phyloP scores from a whole-genome alignment of 1,140 invertebrate species.

The Grapholita molesta region DNA sequence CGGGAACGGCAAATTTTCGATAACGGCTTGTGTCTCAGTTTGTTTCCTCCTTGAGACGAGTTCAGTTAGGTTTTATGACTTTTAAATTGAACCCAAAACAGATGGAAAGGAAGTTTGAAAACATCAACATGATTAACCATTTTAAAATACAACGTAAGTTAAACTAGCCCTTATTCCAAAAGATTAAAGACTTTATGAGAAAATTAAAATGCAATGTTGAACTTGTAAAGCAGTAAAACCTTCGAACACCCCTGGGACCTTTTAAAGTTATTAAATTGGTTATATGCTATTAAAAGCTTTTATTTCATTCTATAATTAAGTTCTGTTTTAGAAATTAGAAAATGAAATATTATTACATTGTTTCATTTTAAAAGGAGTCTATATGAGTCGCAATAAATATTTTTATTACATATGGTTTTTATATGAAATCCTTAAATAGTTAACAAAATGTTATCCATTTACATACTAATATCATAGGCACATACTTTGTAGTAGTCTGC shows the following conservation, averaged over 20 bases:
- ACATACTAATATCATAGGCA: neutral
- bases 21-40: no score
- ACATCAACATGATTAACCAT: neutral
- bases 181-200: neutral
- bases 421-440: neutral
- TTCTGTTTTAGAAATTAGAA: no score
- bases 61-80: conserved; percentile 36
- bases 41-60: neutral
- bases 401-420: neutral
- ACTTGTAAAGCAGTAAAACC: neutral
- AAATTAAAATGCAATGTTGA: neutral
- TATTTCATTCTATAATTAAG: neutral
- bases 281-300: neutral
- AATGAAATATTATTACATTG: no score
- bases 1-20: no score
- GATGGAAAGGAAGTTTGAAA: conserved; percentile 7
- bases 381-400: no score
- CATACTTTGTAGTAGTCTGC: neutral
- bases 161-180: neutral
- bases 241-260: neutral
- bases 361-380: no score
- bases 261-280: conserved; percentile 12
- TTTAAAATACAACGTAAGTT: neutral
- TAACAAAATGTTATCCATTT: neutral
- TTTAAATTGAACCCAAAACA: conserved; percentile 35